These are phyloP conservation scores for Isichthys henryi DNA, from an alignment of 2,113 vertebrate genomes.

Conservation along the genomic window DNA sequence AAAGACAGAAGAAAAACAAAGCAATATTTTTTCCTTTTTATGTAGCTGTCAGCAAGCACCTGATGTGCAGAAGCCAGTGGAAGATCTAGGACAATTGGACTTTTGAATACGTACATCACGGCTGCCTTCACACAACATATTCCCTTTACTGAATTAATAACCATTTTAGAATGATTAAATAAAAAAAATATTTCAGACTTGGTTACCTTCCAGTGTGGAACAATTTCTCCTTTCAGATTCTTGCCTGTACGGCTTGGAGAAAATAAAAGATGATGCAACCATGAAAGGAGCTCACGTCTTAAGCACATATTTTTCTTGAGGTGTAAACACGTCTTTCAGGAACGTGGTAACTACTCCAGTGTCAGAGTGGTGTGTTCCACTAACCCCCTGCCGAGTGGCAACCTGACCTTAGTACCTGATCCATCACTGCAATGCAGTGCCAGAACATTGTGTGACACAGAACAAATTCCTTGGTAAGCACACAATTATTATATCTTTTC, in stretches of 20 bases:
- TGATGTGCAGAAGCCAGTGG: not conserved
- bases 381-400: not conserved
- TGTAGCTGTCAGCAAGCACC: not conserved
- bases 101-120: not conserved
- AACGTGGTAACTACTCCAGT: not conserved
- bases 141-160: not conserved
- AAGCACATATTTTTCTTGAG: constrained; percentile 8
- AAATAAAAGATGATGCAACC: constrained; percentile 1
- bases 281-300: not conserved
- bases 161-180: not conserved
- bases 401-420: constrained; percentile 5
- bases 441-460: not conserved
- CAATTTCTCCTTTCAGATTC: not conserved
- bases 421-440: not conserved
- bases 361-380: not conserved
- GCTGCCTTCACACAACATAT: not conserved
- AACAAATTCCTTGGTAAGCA: not conserved
- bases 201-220: not conserved
- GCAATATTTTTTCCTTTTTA: not conserved
- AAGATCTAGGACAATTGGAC: not conserved
- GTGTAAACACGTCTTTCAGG: constrained; percentile 15
- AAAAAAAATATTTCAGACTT: not conserved
- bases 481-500: not conserved
- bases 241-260: not conserved
- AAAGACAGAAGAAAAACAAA: not conserved